Conservation (phyloP, 2,797 vertebrate genomes). For the Lepilemur ruficaudatus region DNA sequence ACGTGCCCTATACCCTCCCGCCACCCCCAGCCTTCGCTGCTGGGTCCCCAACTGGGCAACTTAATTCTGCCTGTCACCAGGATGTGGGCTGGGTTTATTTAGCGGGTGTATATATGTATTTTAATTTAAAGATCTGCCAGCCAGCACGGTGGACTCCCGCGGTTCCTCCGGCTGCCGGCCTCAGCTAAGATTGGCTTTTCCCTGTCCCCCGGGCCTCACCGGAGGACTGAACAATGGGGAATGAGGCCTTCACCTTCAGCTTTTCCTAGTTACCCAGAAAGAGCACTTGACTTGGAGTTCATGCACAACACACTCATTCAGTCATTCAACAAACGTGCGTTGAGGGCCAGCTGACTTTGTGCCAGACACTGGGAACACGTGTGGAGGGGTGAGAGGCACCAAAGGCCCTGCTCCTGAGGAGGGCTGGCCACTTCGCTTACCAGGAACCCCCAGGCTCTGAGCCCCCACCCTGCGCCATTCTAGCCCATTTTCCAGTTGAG, state of each 20-base stretch:
- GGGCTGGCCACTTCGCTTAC: not conserved
- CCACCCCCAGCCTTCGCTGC: not conserved
- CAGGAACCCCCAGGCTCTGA: not conserved
- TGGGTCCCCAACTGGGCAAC: not conserved
- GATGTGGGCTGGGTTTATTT: conserved; percentile 37
- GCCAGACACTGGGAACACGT: not conserved
- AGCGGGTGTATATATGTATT: conserved; percentile 59
- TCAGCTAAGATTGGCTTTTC: not conserved
- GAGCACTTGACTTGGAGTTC: not conserved
- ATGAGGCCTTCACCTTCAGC: not conserved
- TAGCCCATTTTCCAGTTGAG: not conserved
- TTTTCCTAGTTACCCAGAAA: not conserved
- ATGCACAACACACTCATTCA: not conserved
- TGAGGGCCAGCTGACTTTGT: not conserved
- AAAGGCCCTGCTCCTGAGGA: no score
- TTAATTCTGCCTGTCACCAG: conserved; percentile 59
- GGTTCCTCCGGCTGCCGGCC: not conserved
- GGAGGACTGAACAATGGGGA: not conserved
- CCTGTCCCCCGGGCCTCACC: not conserved
- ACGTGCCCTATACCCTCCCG: fast-evolving
- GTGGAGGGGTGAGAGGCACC: fast-evolving
- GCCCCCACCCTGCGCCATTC: not conserved
- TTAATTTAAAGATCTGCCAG: conserved; percentile 65
- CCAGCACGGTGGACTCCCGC: not conserved
- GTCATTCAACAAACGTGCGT: not conserved